Conservation (phyloP, 2,113 vertebrate species). For the Marcusenius ussheri region DNA sequence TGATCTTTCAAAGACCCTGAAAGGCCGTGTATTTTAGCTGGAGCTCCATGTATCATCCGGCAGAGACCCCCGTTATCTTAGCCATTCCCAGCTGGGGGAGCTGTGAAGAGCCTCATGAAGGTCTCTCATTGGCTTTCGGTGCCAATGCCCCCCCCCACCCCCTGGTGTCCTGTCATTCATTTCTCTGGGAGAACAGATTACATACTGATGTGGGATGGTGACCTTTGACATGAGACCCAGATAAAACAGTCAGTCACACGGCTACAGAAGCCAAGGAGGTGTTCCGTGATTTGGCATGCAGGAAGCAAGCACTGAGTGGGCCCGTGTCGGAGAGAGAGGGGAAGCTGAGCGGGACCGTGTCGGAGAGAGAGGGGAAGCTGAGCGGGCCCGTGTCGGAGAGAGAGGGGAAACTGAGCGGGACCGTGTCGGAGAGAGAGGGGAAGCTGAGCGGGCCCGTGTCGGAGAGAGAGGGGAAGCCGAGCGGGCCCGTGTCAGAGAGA, state of each 20-base stretch:
- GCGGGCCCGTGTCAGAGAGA: too few species aligned
- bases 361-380: neutral
- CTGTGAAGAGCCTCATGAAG: neutral
- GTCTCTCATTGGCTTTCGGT: neutral
- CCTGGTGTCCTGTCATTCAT: neutral
- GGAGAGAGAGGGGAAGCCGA: too few species aligned
- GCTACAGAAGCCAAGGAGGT: neutral
- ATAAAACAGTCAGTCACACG: neutral
- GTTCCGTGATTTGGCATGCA: neutral
- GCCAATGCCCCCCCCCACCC: too few species aligned
- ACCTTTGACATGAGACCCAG: neutral
- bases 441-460: too few species aligned
- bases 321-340: neutral
- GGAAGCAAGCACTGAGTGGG: neutral
- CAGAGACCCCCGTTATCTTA: neutral
- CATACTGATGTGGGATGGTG: neutral
- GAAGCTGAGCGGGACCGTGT: neutral
- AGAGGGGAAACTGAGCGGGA: too few species aligned
- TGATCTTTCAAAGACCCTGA: conserved; percentile 4
- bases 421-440: too few species aligned
- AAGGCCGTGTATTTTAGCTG: neutral
- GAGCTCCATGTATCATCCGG: neutral
- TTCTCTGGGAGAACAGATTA: neutral
- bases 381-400: neutral
- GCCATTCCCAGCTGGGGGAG: neutral